Conservation (phyloP, 2,797 vertebrate species). For the Hylomyscus alleni region DNA sequence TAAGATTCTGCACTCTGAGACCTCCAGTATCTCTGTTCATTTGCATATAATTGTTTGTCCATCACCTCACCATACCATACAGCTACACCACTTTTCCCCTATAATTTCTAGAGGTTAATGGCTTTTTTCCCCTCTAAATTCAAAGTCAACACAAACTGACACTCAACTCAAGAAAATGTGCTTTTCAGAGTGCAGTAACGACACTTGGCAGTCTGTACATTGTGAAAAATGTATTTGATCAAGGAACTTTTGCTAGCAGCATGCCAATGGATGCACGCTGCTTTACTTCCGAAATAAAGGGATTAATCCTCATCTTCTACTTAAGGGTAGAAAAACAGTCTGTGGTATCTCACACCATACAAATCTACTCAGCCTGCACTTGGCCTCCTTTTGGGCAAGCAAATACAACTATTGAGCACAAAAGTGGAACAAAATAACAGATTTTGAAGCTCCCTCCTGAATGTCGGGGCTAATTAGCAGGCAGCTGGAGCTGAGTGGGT, state of each 20-base stretch:
- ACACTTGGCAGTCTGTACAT: slow-evolving; percentile 81
- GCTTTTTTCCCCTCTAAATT: slow-evolving; percentile 84
- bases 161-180: slow-evolving; percentile 84
- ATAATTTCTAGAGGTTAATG: slow-evolving; percentile 87
- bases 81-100: slow-evolving; percentile 74
- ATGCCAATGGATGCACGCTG: slow-evolving; percentile 70
- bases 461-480: slow-evolving; percentile 56
- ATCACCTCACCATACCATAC: slow-evolving; percentile 80
- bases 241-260: slow-evolving; percentile 75
- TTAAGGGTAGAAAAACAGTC: slow-evolving; percentile 61
- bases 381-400: slow-evolving; percentile 55
- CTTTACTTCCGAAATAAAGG: slow-evolving; percentile 74
- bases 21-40: slow-evolving; percentile 85
- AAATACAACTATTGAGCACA: slow-evolving; percentile 74
- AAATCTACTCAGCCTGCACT: slow-evolving; percentile 74
- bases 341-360: slow-evolving; percentile 54
- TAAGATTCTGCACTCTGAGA: slow-evolving; percentile 83
- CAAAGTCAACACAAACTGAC: slow-evolving; percentile 86
- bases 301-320: slow-evolving; percentile 80
- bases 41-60: slow-evolving; percentile 88
- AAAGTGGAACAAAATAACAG: slow-evolving; percentile 70
- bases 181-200: slow-evolving; percentile 80
- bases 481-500: slow-evolving; percentile 61
- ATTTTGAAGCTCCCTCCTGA: slow-evolving; percentile 53
- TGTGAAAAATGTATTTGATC: slow-evolving; percentile 85